Evolutionary conservation across 2,888 invertebrate genomes (phyloP).

Genomic region (Eupithecia insigniata): DNA sequence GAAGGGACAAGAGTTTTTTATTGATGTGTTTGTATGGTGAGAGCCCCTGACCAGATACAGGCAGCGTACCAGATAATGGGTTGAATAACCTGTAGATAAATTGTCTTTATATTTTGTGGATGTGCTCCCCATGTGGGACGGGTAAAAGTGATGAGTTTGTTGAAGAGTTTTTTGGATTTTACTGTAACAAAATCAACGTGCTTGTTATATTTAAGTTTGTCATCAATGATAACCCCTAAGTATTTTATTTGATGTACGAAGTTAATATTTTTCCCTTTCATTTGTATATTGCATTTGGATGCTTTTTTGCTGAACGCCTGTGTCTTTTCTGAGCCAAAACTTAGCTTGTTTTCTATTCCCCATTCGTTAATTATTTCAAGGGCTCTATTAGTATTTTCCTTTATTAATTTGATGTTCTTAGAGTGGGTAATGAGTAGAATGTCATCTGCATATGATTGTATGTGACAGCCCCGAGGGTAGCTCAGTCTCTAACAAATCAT

Average conservation of each 20-base stretch:
- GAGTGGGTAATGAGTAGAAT: neutral
- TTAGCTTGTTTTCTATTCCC: conserved; percentile 4
- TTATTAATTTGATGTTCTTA: neutral
- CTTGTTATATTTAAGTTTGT: neutral
- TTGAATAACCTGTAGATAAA: neutral
- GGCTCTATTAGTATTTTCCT: neutral
- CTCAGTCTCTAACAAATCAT: too few relatives aligned
- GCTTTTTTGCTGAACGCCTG: conserved; percentile 13
- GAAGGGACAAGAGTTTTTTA: too few relatives aligned
- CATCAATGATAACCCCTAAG: neutral
- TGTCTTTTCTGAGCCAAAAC: conserved; percentile 8
- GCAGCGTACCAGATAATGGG: too few relatives aligned
- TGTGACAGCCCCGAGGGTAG: neutral
- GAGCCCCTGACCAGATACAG: too few relatives aligned
- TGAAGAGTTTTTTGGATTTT: neutral
- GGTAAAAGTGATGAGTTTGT: neutral
- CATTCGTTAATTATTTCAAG: neutral
- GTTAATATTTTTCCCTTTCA: neutral
- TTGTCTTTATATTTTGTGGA: neutral
- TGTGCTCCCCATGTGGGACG: neutral
- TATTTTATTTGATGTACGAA: neutral
- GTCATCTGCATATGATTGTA: conserved; percentile 11
- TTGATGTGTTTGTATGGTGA: too few relatives aligned
- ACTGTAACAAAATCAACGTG: neutral
- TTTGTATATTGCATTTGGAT: neutral